Evolutionary conservation across 1,140 invertebrate species (phyloP), one percentile per base, ranked within the genome.

Genomic region (Hylaeus volcanicus): DNA sequence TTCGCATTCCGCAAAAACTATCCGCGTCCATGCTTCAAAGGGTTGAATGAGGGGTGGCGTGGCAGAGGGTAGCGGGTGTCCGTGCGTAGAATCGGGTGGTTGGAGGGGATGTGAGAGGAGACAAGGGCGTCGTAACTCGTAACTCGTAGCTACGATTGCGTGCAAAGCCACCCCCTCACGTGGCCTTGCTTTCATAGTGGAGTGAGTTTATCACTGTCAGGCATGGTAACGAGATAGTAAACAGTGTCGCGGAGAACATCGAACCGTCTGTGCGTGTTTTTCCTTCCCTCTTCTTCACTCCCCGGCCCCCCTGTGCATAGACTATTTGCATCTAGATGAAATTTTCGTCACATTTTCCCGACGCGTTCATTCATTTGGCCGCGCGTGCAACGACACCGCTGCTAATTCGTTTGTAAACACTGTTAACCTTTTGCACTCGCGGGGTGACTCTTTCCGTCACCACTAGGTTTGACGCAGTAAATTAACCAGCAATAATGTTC

Each of bases 201-300:
- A 72, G 80, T 63, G 79, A 79, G 74, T 86, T 86, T 85, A 82
- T 82, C 84, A 86, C 70, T 85, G 84, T 86, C 84, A 78, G 60
- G 80, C 70, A 55, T 78, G 61, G 64, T 82, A 85, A 85, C 83
- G 83, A 85, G 83, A 85, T 61, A 69, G 83, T 66, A 78, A 86
- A 82, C 74, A 84, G 56, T 61, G 60, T 66, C 55, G 83, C 65
- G 58, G 56, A 70, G 80, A 71, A 77, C 63, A 74, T 85, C 75
- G 75, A 45, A 61, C 39, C 65, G 51, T 15, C 69, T 72, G 37
- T 58, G 45, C 15, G 61, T 61, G 61, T 45, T 70, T 56, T 12
- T 55, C 26, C 15, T 60, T 41, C 5, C 41, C 55, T 70, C 3
- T 26, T 6, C 26, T 26, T 26, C 26, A 26, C 26, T 26, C 26